Conservation (phyloP, 37 sponge, comb jelly and placozoan species). For the Cliona cf. orientalis region DNA sequence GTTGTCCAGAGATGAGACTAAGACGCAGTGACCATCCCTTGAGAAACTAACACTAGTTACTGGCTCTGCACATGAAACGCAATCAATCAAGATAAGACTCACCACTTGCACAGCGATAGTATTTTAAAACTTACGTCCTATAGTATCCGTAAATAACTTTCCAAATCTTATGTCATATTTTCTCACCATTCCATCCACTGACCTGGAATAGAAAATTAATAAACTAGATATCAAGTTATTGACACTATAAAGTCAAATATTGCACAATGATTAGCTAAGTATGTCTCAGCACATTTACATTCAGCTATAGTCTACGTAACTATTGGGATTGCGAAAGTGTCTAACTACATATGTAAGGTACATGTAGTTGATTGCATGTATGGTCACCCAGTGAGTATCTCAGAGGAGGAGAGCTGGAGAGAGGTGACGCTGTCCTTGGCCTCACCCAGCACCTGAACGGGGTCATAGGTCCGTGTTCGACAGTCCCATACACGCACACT, state of each 20-base stretch:
- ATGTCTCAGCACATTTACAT: neutral
- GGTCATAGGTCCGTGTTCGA: constrained; percentile 64
- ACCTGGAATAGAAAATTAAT: constrained; percentile 56
- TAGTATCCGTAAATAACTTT: constrained; percentile 64
- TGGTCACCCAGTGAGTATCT: constrained; percentile 87
- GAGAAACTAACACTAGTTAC: constrained; percentile 85
- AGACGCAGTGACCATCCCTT: constrained; percentile 79
- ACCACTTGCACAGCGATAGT: neutral
- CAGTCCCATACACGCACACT: constrained; percentile 85
- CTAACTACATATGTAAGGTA: too few relatives aligned
- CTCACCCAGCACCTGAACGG: constrained; percentile 83
- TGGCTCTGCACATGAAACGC: constrained; percentile 52
- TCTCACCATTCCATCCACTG: constrained; percentile 82
- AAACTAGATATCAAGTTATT: too few relatives aligned
- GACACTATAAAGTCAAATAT: too few relatives aligned
- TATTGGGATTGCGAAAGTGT: neutral
- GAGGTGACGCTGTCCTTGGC: constrained; percentile 90
- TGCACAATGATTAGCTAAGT: too few relatives aligned
- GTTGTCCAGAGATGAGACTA: constrained; percentile 83
- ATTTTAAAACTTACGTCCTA: constrained; percentile 67
- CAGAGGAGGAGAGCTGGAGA: constrained; percentile 66
- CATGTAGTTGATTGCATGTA: too few relatives aligned
- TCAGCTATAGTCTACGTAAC: too few relatives aligned
- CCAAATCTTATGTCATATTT: constrained; percentile 88
- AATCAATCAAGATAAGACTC: neutral